Conservation (phyloP, 1,140 invertebrate species). For the Panagrolaimus sp. region DNA sequence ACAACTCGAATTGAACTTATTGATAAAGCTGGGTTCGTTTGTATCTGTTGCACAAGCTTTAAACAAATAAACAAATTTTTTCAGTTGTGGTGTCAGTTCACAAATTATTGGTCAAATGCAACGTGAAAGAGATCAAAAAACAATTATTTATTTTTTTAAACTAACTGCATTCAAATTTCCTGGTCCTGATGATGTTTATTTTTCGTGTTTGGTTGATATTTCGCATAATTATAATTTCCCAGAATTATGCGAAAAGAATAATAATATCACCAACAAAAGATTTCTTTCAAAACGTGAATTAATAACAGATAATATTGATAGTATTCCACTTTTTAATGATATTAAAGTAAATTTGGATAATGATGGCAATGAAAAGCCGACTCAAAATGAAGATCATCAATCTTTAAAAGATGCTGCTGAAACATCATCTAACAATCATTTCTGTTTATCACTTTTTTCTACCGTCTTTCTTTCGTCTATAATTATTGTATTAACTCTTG, state of each 20-base stretch:
- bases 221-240: conserved; percentile 36
- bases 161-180: conserved; percentile 52
- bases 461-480: background rate
- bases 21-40: conserved; percentile 39
- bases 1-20: conserved; percentile 40
- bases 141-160: conserved; percentile 45
- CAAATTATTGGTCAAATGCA: conserved; percentile 43
- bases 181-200: conserved; percentile 48
- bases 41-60: too few relatives aligned
- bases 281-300: conserved; percentile 1
- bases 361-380: background rate
- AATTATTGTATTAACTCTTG: background rate
- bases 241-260: conserved; percentile 16
- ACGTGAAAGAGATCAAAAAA: conserved; percentile 22
- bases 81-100: conserved; percentile 41
- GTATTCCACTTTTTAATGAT: conserved; percentile 5
- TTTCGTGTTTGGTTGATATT: conserved; percentile 49
- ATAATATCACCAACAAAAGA: background rate
- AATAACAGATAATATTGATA: background rate
- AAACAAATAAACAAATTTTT: conserved; percentile 20
- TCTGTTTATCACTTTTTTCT: background rate
- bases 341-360: conserved; percentile 9
- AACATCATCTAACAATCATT: background rate
- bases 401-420: background rate
- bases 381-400: background rate